Evolutionary conservation across 2,113 vertebrate genomes (phyloP), one percentile per base, ranked within the genome.

Genomic region (Engystomops pustulosus): DNA sequence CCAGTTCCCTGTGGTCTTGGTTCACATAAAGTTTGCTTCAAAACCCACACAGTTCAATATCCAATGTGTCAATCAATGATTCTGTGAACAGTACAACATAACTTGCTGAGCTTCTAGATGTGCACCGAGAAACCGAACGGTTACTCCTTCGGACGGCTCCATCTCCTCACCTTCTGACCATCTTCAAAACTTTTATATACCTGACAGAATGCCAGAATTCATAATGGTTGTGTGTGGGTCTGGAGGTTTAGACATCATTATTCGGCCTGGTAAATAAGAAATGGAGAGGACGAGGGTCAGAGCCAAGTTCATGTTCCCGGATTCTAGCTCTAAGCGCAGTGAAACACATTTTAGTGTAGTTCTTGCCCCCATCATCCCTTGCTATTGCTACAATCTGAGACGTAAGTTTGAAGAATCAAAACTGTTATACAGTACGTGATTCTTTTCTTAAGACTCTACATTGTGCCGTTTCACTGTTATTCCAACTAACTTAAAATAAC

Each of bases 301-400:
- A 18, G 60, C 60, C 3, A 18, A 65, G 60, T 32, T 32, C 60
- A 32, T 65, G 12, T 65, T 17, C 27, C 32, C 32, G 60, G 27
- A 65, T 65, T 65, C 32, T 65, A 65, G 60, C 60, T 65, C 5
- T 32, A 34, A 65, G 27, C 60, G 32, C 60, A 65, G 32, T 65
- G 23, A 32, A 65, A 65, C 18, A 65, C 14, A 32, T 32, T 65
- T 65, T 32, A 17, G 14, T 34, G 5, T 6, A 34, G 30, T 65
- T 34, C 15, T 32, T 30, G 32, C 60, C 27, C 27, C 27, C 25
- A 62, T 65, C 60, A 17, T 62, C 7, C 25, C 25, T 15, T 27
- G 23, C 58, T 25, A 15, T 3, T 1, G 58, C 25, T 30, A 14
- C 27, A 17, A 2, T 62, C 27, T 30, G 12, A 62, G 27, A 15